phyloP scores from a whole-genome alignment of 2,888 invertebrate species.

The Barypeithes pellucidus region DNA sequence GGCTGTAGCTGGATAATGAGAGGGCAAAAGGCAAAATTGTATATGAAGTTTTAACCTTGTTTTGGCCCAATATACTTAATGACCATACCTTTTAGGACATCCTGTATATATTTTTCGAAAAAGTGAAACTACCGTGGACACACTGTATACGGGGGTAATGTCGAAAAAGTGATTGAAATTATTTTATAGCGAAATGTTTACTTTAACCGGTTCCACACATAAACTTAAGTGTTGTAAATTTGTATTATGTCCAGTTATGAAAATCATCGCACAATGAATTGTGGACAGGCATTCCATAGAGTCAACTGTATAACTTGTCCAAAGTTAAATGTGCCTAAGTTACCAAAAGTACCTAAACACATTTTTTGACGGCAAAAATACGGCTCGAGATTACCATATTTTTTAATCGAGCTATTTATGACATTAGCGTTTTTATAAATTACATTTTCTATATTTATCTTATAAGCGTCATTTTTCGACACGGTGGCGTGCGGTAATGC shows the following conservation, averaged over 20 bases:
- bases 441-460: constrained; percentile 30
- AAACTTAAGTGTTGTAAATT: constrained; percentile 36
- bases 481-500: too few species aligned
- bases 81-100: too few species aligned
- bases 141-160: too few species aligned
- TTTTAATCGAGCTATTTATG: constrained; percentile 21
- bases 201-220: constrained; percentile 15
- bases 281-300: constrained; percentile 32
- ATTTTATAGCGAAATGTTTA: constrained; percentile 4
- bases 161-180: too few species aligned
- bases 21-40: too few species aligned
- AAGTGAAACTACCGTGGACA: too few species aligned
- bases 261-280: constrained; percentile 50
- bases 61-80: too few species aligned
- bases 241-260: constrained; percentile 38
- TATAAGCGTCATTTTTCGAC: constrained; percentile 13
- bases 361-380: constrained; percentile 65
- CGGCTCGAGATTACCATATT: constrained; percentile 59
- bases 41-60: too few species aligned
- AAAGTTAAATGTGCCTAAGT: constrained; percentile 49
- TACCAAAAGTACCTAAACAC: constrained; percentile 56
- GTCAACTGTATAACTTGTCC: constrained; percentile 18
- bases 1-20: too few species aligned
- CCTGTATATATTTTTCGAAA: too few species aligned
- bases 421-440: constrained; percentile 37